phyloP scores from a whole-genome alignment of 2,888 invertebrate genomes.

The Bruchidius siliquastri region DNA sequence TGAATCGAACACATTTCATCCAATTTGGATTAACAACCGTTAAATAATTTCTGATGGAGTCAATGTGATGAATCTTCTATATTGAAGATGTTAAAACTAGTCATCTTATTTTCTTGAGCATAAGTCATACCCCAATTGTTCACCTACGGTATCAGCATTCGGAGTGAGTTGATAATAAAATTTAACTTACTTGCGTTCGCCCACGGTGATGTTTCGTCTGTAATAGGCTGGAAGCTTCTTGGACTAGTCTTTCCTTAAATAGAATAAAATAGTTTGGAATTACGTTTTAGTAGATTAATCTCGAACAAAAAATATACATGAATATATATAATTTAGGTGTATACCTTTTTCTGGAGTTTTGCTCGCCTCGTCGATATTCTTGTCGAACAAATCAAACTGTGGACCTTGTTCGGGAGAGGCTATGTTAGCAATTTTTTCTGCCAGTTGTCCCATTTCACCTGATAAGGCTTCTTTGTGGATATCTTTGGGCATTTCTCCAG shows the following conservation, averaged over 20 bases:
- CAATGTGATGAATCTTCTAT: too few species aligned
- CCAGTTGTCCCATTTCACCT: slow-evolving; percentile 29
- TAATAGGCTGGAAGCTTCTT: slow-evolving; percentile 24
- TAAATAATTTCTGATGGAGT: too few species aligned
- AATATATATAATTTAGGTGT: background rate
- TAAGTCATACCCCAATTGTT: too few species aligned
- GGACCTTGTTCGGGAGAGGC: slow-evolving; percentile 28
- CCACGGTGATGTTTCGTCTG: slow-evolving; percentile 35
- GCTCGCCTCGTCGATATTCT: slow-evolving; percentile 22
- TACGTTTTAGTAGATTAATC: too few species aligned
- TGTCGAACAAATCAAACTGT: slow-evolving; percentile 25
- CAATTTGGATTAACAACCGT: too few species aligned
- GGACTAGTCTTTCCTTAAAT: slow-evolving; percentile 15
- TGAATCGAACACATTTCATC: too few species aligned
- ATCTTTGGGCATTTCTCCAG: slow-evolving; percentile 24
- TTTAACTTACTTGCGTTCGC: slow-evolving; percentile 22
- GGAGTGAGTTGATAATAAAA: background rate
- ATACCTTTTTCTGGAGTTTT: slow-evolving; percentile 22
- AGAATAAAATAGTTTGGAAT: background rate
- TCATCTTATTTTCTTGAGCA: too few species aligned
- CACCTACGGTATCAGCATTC: too few species aligned
- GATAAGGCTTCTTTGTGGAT: slow-evolving; percentile 31
- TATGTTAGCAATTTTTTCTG: slow-evolving; percentile 22
- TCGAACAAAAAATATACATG: too few species aligned
- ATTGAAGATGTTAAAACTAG: too few species aligned